These are phyloP conservation scores for Dioctria rufipes DNA, from an alignment of 2,888 invertebrate genomes.

Conservation along the genomic window DNA sequence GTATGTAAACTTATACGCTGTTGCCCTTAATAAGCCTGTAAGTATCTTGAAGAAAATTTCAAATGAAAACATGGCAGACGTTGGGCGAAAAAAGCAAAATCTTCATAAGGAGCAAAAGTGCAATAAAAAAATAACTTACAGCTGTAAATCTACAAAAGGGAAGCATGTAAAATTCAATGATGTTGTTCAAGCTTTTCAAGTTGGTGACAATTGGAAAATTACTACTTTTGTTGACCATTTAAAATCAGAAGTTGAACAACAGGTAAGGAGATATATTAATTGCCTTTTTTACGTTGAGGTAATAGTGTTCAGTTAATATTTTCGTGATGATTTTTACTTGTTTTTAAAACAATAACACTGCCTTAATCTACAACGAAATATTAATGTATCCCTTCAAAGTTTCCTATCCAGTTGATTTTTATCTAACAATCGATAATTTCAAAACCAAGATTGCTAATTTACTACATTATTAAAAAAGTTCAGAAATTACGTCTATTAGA, in stretches of 20 bases:
- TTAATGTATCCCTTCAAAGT: no score
- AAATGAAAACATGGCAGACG: slow-evolving; percentile 1
- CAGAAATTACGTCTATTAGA: no score
- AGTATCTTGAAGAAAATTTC: slow-evolving; percentile 25
- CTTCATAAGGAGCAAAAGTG: not conserved
- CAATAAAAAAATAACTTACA: not conserved
- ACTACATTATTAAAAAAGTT: no score
- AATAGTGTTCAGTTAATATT: no score
- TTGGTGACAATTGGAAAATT: slow-evolving; percentile 30
- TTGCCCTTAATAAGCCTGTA: not conserved
- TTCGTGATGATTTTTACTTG: no score
- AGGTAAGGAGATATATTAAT: slow-evolving; percentile 3
- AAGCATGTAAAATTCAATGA: slow-evolving; percentile 40
- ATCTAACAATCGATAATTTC: no score
- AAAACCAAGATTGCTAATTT: no score
- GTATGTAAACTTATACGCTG: not conserved
- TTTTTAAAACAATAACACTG: no score
- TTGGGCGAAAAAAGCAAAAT: not conserved
- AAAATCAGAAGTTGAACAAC: slow-evolving; percentile 42
- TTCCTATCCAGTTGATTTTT: no score
- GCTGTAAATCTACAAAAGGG: not conserved
- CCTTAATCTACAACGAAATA: no score
- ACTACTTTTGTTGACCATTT: slow-evolving; percentile 18
- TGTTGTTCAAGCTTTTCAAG: slow-evolving; percentile 8
- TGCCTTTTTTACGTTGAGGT: no score